Evolutionary conservation across 1,140 invertebrate genomes (phyloP), one percentile per base, ranked within the genome.

Genomic region (Ericerus pela): DNA sequence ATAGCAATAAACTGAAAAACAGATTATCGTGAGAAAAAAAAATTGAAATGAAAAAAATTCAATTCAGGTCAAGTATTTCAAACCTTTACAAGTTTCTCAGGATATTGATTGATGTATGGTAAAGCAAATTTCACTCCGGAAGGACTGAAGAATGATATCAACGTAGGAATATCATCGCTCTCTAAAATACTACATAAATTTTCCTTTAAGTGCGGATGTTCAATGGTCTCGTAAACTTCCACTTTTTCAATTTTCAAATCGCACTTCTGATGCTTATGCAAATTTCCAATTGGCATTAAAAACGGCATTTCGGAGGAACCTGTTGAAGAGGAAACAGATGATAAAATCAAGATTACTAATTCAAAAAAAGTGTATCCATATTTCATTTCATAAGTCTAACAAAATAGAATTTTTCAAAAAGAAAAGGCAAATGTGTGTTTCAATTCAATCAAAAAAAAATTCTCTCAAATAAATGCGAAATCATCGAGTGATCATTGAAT

Each of bases 61-160:
- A 47, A n/a, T 24, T 10, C 10, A 3, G 14, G 12, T 22, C 26
- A 47, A 5, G 22, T 24, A 47, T 24, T 14, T 47, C 18, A 47
- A 8, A 22, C 20, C 41, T 3, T 2, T 24, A 47, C 22, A 24
- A 24, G 22, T 47, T 24, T 47, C 8, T 22, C 4, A 10, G 41
- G 5, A 22, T 8, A 47, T 10, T 10, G 20, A 22, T 18, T 8
- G 2, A 47, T 20, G 20, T 47, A 24, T 24, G 10, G 41, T 24
- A 47, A 5, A 24, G 20, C 18, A 5, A 24, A 47, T 47, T 24
- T 47, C 14, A 47, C 41, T 2, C 41, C 41, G 14, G 41, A 47
- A 47, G 41, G 41, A 47, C 41, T 47, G 14, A 47, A 47, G 14
- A 47, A 47, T n/a, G n/a, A n/a, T 4, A 47, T 24, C 16, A 47